These are phyloP conservation scores for Cyanoramphus novaezelandiae DNA, from an alignment of 2,113 vertebrate genomes.

Conservation along the genomic window DNA sequence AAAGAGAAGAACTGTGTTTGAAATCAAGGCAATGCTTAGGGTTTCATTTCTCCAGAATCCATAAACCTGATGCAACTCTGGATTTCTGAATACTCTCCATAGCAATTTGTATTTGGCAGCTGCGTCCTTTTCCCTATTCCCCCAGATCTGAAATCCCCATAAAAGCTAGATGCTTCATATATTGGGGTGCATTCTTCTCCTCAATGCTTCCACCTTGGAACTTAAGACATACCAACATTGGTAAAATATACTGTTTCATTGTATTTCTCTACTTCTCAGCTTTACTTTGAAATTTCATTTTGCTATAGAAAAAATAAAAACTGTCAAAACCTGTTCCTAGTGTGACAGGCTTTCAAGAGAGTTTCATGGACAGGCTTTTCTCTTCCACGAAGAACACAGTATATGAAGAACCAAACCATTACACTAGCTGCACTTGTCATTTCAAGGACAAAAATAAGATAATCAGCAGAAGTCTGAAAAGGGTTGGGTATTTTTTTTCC, in stretches of 20 bases:
- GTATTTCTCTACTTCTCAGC: not conserved
- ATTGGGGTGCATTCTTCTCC: not conserved
- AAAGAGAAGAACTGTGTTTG: not conserved
- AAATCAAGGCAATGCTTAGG: not conserved
- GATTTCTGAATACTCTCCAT: not conserved
- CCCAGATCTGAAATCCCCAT: not conserved
- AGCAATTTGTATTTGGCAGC: not conserved
- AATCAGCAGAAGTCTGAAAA: not conserved
- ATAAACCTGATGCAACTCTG: not conserved
- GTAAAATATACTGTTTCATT: not conserved
- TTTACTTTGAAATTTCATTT: not conserved
- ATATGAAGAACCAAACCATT: not conserved
- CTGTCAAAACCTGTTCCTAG: not conserved
- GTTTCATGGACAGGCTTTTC: not conserved
- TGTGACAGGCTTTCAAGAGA: not conserved
- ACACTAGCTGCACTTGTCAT: not conserved
- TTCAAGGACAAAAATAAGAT: not conserved
- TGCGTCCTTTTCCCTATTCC: not conserved
- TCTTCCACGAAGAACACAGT: not conserved
- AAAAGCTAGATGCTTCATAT: not conserved
- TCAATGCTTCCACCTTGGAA: not conserved
- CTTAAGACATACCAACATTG: not conserved
- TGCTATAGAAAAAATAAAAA: not conserved
- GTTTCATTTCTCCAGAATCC: not conserved
- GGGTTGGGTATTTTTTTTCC: not conserved